Percentiles rank a stretch among this genome's conserved stretches.
These are phyloP conservation scores for Zapornia atra DNA, from an alignment of 2,113 vertebrate genomes.

Conservation along the genomic window DNA sequence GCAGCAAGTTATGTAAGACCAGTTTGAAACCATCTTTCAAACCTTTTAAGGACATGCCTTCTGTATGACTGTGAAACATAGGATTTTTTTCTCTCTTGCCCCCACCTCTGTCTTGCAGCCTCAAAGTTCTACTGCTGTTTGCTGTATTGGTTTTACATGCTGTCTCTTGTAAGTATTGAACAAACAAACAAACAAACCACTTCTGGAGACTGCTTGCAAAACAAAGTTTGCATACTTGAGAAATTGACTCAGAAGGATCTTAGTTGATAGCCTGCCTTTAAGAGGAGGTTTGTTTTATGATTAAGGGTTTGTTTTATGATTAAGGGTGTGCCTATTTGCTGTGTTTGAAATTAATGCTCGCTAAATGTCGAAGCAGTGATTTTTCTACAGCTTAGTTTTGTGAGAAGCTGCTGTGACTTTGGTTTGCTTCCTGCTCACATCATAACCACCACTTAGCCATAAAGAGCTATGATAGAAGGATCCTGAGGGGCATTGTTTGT, in stretches of 20 bases:
- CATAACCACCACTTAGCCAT: accelerated
- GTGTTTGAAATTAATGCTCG: slow-evolving; percentile 12
- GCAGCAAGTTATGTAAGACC: slow-evolving; percentile 28
- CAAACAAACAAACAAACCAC: neutral
- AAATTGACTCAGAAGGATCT: slow-evolving; percentile 4
- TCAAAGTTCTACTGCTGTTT: slow-evolving; percentile 17
- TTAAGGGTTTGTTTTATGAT: slow-evolving; percentile 25
- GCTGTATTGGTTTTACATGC: slow-evolving; percentile 16
- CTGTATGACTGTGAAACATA: slow-evolving; percentile 2
- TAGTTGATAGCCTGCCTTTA: slow-evolving; percentile 15
- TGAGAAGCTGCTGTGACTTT: neutral
- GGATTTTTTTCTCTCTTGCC: neutral
- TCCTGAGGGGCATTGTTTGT: neutral
- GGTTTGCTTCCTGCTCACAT: neutral
- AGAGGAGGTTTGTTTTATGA: slow-evolving; percentile 4
- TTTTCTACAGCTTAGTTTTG: neutral
- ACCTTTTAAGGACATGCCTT: slow-evolving; percentile 56
- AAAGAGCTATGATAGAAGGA: neutral
- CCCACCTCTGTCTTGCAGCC: neutral
- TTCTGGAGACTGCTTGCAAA: slow-evolving; percentile 20
- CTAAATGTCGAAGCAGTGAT: slow-evolving; percentile 5
- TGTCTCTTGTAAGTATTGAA: slow-evolving; percentile 2
- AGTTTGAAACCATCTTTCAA: slow-evolving; percentile 10
- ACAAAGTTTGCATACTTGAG: neutral
- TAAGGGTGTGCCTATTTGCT: slow-evolving; percentile 25